These are phyloP conservation scores for Ascidia mentula DNA, from an alignment of 23 tunicate genomes.

Conservation along the genomic window DNA sequence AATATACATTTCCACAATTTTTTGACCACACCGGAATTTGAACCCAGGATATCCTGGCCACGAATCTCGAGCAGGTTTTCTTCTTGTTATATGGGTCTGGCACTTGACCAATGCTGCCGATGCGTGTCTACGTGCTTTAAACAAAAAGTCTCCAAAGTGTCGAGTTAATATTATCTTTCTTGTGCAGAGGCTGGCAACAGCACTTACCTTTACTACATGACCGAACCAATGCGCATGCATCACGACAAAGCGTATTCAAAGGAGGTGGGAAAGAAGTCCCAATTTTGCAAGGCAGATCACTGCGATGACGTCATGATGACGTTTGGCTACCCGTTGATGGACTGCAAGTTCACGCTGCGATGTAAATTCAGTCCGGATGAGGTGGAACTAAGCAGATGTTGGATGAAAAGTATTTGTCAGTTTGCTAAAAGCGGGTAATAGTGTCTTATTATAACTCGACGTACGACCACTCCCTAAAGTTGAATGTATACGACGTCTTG, in stretches of 20 bases:
- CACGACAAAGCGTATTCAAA: not conserved
- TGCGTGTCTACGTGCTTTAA: no score
- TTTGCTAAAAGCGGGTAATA: constrained; percentile 22
- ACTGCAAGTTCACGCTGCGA: not conserved
- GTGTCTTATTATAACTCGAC: no score
- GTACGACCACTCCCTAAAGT: no score
- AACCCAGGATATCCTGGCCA: no score
- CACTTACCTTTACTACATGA: constrained; percentile 20
- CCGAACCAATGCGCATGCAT: not conserved
- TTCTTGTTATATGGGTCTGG: no score
- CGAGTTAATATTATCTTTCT: no score
- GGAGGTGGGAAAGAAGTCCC: not conserved
- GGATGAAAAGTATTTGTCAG: constrained; percentile 14
- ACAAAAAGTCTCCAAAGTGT: no score
- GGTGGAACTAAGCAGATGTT: constrained; percentile 10
- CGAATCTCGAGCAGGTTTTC: no score
- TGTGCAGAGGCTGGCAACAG: not conserved
- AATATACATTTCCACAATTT: no score
- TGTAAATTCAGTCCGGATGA: constrained; percentile 2
- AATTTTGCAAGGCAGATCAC: constrained; percentile 25
- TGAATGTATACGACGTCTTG: no score
- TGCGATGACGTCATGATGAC: constrained; percentile 24
- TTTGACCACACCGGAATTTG: no score
- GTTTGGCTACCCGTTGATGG: constrained; percentile 17
- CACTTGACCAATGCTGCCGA: no score